Conservation (phyloP, 2,797 vertebrate genomes). For the Dicrostonyx torquatus region DNA sequence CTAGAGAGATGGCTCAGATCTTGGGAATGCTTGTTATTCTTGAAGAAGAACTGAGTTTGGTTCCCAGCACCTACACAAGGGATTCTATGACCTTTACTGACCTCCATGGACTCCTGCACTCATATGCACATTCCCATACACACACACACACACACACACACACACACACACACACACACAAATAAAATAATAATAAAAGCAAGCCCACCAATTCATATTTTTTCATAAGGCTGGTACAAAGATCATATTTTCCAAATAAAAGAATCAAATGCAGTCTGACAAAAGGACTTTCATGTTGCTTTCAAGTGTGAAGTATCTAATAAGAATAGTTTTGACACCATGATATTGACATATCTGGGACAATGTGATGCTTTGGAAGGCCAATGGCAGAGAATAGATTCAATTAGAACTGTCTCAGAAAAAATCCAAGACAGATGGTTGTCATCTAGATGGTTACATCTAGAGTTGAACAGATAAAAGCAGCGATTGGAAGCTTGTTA, state of each 20-base stretch:
- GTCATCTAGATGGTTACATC: conserved; percentile 5
- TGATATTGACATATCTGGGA: conserved; percentile 57
- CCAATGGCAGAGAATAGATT: neutral
- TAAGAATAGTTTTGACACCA: conserved; percentile 55
- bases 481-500: neutral
- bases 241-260: conserved; percentile 63
- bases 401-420: conserved; percentile 56
- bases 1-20: neutral
- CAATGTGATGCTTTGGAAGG: conserved; percentile 45
- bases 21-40: neutral
- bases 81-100: neutral
- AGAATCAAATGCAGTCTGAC: conserved; percentile 24
- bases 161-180: neutral
- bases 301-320: neutral
- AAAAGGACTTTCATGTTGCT: conserved; percentile 45
- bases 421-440: conserved; percentile 25
- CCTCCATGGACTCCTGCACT: neutral
- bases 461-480: conserved; percentile 20
- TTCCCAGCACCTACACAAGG: neutral
- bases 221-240: neutral
- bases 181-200: neutral
- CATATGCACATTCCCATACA: neutral
- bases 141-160: neutral
- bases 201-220: neutral
- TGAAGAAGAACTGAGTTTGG: neutral